Evolutionary conservation across 2,113 vertebrate genomes (phyloP), one percentile per base, ranked within the genome.

Genomic region (Nibea albiflora): DNA sequence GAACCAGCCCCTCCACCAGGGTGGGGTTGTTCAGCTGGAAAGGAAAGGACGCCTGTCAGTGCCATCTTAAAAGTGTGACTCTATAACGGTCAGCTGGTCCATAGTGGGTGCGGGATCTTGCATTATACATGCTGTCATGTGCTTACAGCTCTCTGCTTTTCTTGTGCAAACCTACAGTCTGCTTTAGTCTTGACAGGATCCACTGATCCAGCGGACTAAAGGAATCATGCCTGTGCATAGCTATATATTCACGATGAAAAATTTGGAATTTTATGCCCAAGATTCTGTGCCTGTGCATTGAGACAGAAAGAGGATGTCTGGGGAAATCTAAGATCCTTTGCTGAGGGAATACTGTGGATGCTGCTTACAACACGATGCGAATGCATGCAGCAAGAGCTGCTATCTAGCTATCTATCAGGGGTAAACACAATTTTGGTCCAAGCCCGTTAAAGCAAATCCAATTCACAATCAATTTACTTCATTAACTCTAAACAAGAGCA

Each of bases 1-100:
- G 96, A 80, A 99, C 96, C 14, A 99, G 95, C n/a, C 97, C 98
- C 87, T 99, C 98, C 57, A 98, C 97, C 35, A 99, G 88, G 28
- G 95, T 92, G 1, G 97, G 96, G 84, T 99, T 94, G 92, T 89
- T 97, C 80, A 99, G 95, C 98, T 99, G 94, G 28, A 65, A 83
- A 65, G 47, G 61, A 78, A 72, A 86, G n/a, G 62, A 66, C 2
- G 5, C 3, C 63, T 1, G 44, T 75, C 50, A 89, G 53, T 19
- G 12, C 20, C 2, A 28, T 62, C 22, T 16, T 12, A 19, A 42
- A 11, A 62, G 17, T 6, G 3, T 1, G 46, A 54, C 24, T 47
- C 64, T 66, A 46, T 31, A 22, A 16, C 17, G 2, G 44, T 39
- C 35, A 9, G 0, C 26, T 39, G n/a, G 11, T 24, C 50, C 26